Percentiles rank a stretch among this genome's conserved stretches.
phyloP scores from a whole-genome alignment of 2,888 invertebrate species.

The Netelia inedita region DNA sequence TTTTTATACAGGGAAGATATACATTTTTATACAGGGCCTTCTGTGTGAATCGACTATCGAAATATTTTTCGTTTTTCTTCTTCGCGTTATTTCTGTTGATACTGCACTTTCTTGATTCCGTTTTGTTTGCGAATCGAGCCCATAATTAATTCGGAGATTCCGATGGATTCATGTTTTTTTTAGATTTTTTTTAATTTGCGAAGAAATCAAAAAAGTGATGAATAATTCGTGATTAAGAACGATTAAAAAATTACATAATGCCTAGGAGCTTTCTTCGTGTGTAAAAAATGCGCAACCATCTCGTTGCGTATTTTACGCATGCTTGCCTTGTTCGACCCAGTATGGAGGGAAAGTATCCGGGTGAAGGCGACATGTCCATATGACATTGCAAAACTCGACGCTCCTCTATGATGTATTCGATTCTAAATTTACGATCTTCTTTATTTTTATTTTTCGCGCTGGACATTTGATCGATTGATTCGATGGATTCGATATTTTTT shows the following conservation, averaged over 20 bases:
- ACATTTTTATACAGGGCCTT: neutral
- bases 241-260: no score
- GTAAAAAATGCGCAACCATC: neutral
- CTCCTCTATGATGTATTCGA: neutral
- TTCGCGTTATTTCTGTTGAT: neutral
- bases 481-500: no score
- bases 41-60: neutral
- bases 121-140: no score
- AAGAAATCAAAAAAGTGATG: no score
- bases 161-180: no score
- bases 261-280: neutral
- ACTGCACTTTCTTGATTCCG: no score
- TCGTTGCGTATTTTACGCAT: constrained; percentile 40
- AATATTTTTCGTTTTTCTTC: neutral
- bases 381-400: neutral
- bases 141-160: no score
- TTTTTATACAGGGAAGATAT: neutral
- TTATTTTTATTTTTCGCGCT: no score
- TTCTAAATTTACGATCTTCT: neutral
- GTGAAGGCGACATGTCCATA: constrained; percentile 18
- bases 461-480: no score
- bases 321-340: constrained; percentile 14
- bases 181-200: neutral
- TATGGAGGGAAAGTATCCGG: constrained; percentile 53
- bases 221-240: no score